Percentiles rank a stretch among this genome's conserved stretches.
These are phyloP conservation scores for Rhombomys opimus DNA, from an alignment of 2,113 vertebrate genomes.

Conservation along the genomic window DNA sequence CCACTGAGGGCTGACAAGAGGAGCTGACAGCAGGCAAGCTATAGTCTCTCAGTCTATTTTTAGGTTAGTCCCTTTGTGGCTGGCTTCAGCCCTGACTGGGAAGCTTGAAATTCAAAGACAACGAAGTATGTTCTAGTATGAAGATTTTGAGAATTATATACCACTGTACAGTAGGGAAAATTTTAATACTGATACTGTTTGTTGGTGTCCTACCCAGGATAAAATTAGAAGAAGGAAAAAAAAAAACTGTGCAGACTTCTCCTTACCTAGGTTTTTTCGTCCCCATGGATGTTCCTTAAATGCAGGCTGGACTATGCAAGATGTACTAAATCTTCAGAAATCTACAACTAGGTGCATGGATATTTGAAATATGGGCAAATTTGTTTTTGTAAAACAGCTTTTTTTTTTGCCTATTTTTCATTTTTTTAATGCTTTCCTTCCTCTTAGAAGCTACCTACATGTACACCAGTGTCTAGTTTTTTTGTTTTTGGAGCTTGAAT, in stretches of 20 bases:
- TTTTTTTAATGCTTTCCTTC: no score
- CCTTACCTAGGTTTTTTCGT: slow-evolving; percentile 16
- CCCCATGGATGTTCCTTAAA: slow-evolving; percentile 31
- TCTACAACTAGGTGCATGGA: not conserved
- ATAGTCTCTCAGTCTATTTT: slow-evolving; percentile 51
- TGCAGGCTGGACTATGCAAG: not conserved
- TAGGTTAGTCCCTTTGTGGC: slow-evolving; percentile 74
- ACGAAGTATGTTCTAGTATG: not conserved
- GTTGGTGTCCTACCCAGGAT: not conserved
- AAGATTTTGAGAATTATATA: not conserved
- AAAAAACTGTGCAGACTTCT: not conserved
- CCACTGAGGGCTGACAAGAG: slow-evolving; percentile 56
- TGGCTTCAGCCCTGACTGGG: slow-evolving; percentile 59
- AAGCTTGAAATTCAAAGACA: slow-evolving; percentile 57
- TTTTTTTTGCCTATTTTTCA: slow-evolving; percentile 26
- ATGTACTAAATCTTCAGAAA: not conserved
- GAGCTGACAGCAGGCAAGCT: slow-evolving; percentile 49
- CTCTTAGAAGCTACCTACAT: not conserved
- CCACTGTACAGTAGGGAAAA: not conserved
- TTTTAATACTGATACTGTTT: slow-evolving; percentile 39
- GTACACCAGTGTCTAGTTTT: not conserved
- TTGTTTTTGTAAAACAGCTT: not conserved
- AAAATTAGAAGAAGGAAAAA: slow-evolving; percentile 40
- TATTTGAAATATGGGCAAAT: slow-evolving; percentile 9
- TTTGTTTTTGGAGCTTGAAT: not conserved